Conservation (phyloP, 1,140 invertebrate genomes). For the Drosophila sulfurigaster region DNA sequence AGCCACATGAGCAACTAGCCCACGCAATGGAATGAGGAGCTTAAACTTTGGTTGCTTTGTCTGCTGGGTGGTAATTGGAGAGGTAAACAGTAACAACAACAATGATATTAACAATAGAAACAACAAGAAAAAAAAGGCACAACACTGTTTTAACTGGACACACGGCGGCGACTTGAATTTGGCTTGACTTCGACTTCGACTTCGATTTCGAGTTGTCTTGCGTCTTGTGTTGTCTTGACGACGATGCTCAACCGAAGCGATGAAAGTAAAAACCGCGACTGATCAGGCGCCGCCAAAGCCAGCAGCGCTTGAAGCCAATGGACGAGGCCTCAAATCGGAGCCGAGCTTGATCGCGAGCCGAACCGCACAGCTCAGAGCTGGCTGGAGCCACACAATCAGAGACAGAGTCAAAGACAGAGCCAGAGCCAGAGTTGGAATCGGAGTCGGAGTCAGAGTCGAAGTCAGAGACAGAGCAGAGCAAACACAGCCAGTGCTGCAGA, state of each 20-base stretch:
- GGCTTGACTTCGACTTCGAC: conserved; percentile 21
- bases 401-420: not conserved
- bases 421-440: not conserved
- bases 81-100: conserved; percentile 51
- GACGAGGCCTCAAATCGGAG: conserved; percentile 45
- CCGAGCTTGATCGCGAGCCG: conserved; percentile 23
- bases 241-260: conserved; percentile 71
- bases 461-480: conserved; percentile 20
- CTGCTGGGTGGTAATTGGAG: conserved; percentile 63
- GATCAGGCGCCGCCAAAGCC: conserved; percentile 72
- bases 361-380: not conserved
- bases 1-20: conserved; percentile 19
- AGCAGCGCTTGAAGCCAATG: conserved; percentile 64
- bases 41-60: conserved; percentile 14
- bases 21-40: conserved; percentile 23
- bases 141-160: conserved; percentile 39
- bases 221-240: conserved; percentile 20
- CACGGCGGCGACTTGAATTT: conserved; percentile 27
- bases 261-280: conserved; percentile 85
- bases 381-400: not conserved
- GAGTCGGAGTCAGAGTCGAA: not conserved
- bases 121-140: conserved; percentile 30
- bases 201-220: conserved; percentile 14
- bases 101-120: conserved; percentile 35
- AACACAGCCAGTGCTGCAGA: conserved; percentile 5